Conservation (phyloP, 2,888 invertebrate genomes). For the Callosobruchus maculatus region DNA sequence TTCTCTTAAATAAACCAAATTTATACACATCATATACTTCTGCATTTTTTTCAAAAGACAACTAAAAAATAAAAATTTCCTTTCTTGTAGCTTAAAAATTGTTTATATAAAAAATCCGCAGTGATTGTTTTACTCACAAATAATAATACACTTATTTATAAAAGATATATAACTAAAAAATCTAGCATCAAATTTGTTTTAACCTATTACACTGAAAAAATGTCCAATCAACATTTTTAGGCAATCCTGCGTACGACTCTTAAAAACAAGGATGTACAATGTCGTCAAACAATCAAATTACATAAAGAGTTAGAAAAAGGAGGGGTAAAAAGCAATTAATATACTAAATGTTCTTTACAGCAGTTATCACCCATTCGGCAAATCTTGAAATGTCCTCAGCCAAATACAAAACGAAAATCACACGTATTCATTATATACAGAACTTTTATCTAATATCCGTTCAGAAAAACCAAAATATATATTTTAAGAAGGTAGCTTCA, state of each 20-base stretch:
- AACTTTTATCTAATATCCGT: not conserved
- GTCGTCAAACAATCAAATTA: constrained; percentile 3
- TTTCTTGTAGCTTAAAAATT: constrained; percentile 23
- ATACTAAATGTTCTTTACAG: constrained; percentile 3
- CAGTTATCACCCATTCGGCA: not conserved
- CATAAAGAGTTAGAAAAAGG: constrained; percentile 2
- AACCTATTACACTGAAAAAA: constrained; percentile 34
- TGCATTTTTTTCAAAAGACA: constrained; percentile 15
- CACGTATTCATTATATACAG: not conserved
- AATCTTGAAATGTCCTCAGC: not conserved
- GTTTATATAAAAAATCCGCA: constrained; percentile 37
- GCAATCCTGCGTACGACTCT: constrained; percentile 3
- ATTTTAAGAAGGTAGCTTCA: not conserved
- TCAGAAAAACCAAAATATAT: not conserved
- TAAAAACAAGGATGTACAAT: constrained; percentile 10
- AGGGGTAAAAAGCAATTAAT: constrained; percentile 17
- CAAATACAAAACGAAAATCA: not conserved
- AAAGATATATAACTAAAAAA: constrained; percentile 36
- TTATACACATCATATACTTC: constrained; percentile 18
- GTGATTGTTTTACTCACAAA: constrained; percentile 1
- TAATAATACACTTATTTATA: constrained; percentile 45
- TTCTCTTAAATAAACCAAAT: constrained; percentile 40
- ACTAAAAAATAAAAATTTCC: constrained; percentile 31
- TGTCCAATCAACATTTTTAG: constrained; percentile 13
- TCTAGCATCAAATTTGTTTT: constrained; percentile 32